These are phyloP conservation scores for Sceloporus undulatus DNA, from an alignment of 2,113 vertebrate genomes.

Conservation along the genomic window DNA sequence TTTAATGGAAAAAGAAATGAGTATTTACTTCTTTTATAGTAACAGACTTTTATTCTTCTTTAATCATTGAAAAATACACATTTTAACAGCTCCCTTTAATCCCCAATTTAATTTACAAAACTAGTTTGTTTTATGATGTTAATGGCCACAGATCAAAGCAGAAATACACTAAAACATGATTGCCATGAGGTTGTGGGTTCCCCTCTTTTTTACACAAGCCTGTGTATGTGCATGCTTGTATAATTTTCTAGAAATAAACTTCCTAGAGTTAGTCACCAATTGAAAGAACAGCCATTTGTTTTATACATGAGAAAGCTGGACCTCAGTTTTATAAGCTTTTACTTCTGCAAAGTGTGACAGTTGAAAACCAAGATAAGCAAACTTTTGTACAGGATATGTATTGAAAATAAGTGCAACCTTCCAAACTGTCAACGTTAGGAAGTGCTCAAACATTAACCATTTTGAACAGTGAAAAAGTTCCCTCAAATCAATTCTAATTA, in stretches of 20 bases:
- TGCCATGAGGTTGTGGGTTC: neutral
- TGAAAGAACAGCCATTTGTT: neutral
- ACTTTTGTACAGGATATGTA: too few species aligned
- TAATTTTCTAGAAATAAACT: neutral
- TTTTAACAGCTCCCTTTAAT: neutral
- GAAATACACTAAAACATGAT: neutral
- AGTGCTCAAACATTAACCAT: neutral
- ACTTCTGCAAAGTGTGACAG: neutral
- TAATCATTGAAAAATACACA: neutral
- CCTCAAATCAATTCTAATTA: neutral
- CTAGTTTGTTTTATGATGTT: neutral
- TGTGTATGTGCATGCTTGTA: neutral
- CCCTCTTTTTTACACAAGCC: neutral
- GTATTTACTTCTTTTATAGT: neutral
- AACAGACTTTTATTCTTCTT: neutral
- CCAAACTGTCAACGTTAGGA: neutral
- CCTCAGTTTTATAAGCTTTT: neutral
- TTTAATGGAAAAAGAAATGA: neutral
- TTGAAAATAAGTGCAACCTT: neutral
- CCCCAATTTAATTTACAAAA: neutral
- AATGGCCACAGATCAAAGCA: neutral
- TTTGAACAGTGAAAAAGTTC: neutral
- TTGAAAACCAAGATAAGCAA: neutral
- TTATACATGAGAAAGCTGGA: neutral
- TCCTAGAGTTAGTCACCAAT: neutral